A percentile compares a stretch with the other conserved stretches of the same genome.
These are phyloP conservation scores for Andrena praecox DNA, from an alignment of 2,888 invertebrate genomes.

Conservation along the genomic window DNA sequence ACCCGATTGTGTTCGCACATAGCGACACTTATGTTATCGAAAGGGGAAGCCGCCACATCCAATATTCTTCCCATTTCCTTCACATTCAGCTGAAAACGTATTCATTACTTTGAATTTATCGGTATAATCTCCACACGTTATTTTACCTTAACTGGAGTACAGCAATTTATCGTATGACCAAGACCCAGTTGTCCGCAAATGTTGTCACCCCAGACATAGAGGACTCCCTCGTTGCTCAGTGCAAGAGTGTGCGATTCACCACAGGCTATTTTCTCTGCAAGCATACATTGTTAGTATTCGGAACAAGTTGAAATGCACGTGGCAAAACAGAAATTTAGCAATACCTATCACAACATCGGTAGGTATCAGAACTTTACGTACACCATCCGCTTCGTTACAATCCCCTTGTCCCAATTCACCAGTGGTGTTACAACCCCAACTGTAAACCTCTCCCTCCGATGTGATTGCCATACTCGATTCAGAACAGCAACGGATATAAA, in stretches of 20 bases:
- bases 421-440: conserved; percentile 88
- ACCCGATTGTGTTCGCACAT: conserved; percentile 86
- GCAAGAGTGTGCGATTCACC: conserved; percentile 88
- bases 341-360: conserved; percentile 83
- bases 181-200: conserved; percentile 87
- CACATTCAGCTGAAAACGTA: background rate
- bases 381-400: conserved; percentile 86
- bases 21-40: conserved; percentile 87
- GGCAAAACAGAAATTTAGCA: background rate
- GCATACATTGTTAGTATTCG: background rate
- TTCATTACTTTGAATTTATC: background rate
- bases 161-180: conserved; percentile 86
- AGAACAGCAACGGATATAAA: conserved; percentile 87
- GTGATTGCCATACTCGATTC: conserved; percentile 87
- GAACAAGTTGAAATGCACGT: background rate
- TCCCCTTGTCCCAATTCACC: conserved; percentile 87
- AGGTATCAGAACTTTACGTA: conserved; percentile 85
- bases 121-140: background rate
- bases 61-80: conserved; percentile 80
- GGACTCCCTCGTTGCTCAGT: conserved; percentile 87
- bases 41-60: conserved; percentile 87
- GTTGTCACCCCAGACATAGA: conserved; percentile 88
- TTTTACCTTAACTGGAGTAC: conserved; percentile 85
- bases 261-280: conserved; percentile 85
- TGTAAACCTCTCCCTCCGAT: conserved; percentile 87